Percentiles rank a stretch among this genome's conserved stretches.
phyloP scores from a whole-genome alignment of 2,113 vertebrate genomes.

The Cacatua alba region DNA sequence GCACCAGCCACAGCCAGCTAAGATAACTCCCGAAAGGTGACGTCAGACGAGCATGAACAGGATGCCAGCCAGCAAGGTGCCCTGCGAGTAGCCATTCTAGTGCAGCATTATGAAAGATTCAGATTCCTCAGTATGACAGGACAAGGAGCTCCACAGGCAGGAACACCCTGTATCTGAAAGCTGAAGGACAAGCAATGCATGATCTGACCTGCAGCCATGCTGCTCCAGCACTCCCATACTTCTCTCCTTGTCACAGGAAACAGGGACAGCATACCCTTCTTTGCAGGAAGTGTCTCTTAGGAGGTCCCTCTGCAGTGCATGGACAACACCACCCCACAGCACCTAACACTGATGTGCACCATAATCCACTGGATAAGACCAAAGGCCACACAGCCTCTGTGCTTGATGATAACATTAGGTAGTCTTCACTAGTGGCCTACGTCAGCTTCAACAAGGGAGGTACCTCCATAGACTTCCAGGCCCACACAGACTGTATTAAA shows the following conservation, averaged over 20 bases:
- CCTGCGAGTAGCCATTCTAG: neutral
- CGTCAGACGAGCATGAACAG: neutral
- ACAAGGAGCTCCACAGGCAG: neutral
- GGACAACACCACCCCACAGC: neutral
- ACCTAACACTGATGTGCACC: neutral
- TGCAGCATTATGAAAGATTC: neutral
- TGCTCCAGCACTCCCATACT: neutral
- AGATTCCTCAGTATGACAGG: neutral
- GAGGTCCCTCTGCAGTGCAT: neutral
- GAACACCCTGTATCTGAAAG: neutral
- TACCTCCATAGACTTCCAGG: neutral
- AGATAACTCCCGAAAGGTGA: constrained; percentile 5
- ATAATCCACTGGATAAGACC: fast-evolving
- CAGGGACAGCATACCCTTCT: neutral
- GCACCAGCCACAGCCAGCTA: neutral
- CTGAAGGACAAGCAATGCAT: neutral
- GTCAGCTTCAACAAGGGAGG: neutral
- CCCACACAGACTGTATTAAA: neutral
- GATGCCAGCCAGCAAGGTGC: constrained; percentile 24
- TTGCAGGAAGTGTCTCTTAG: neutral
- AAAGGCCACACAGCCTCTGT: neutral
- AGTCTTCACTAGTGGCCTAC: neutral
- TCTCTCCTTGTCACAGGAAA: neutral
- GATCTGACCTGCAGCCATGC: neutral
- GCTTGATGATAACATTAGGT: neutral